These are phyloP conservation scores for Ennomos fuscantarius DNA, from an alignment of 2,888 invertebrate genomes.

Conservation along the genomic window DNA sequence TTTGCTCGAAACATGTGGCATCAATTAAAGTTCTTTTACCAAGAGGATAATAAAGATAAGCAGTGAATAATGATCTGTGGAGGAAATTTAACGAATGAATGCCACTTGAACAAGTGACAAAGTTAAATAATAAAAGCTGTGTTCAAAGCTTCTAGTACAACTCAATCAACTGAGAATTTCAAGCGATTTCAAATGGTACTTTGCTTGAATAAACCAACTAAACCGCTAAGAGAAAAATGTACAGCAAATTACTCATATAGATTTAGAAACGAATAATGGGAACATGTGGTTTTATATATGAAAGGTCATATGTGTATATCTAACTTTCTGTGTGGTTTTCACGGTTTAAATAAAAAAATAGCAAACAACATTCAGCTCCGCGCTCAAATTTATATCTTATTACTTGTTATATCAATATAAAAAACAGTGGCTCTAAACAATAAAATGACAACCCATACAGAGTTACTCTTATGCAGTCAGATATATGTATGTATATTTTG, in stretches of 20 bases:
- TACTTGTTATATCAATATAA: too few relatives aligned
- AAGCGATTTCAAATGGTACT: slow-evolving; percentile 1
- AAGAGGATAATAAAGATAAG: slow-evolving; percentile 78
- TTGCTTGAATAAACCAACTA: not conserved
- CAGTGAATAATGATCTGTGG: slow-evolving; percentile 78
- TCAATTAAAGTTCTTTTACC: slow-evolving; percentile 80
- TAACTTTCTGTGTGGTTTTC: too few relatives aligned
- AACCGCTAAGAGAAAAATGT: not conserved
- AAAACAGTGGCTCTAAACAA: too few relatives aligned
- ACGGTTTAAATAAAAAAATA: not conserved
- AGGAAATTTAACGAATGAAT: slow-evolving; percentile 78
- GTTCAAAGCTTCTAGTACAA: slow-evolving; percentile 29
- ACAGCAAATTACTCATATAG: too few relatives aligned
- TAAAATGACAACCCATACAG: too few relatives aligned
- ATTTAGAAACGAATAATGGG: too few relatives aligned
- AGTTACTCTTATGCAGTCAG: too few relatives aligned
- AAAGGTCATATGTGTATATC: too few relatives aligned
- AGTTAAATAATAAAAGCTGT: slow-evolving; percentile 50
- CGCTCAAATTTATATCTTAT: too few relatives aligned
- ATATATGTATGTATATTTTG: too few relatives aligned
- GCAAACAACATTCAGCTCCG: not conserved
- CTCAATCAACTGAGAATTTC: slow-evolving; percentile 22
- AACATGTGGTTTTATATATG: too few relatives aligned
- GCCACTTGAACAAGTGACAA: slow-evolving; percentile 72
- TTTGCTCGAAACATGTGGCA: slow-evolving; percentile 75